Evolutionary conservation across 1,140 invertebrate genomes (phyloP), one percentile per base, ranked within the genome.

Genomic region (Leptinotarsa lineolata): DNA sequence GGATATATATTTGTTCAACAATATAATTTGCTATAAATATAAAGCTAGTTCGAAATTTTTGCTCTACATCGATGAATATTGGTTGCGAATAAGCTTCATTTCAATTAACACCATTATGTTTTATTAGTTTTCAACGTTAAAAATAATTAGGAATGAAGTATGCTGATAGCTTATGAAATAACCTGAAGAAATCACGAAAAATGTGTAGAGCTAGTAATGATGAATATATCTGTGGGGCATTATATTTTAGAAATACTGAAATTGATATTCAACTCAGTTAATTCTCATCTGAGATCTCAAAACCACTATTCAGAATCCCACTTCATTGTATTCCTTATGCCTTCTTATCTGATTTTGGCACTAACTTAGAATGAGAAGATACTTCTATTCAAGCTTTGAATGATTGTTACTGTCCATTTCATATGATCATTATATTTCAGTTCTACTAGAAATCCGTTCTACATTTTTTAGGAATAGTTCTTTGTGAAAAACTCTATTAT

Each of bases 341-440:
- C 54, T 68, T 68, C 15, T 69, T 22, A 69, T 46, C 68, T 58
- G 59, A 54, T 46, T 69, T 69, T 48, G 68, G 68, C 68, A 46
- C 48, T 60, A 59, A 69, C 15, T 69, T 22, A 59, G 18, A 16
- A 48, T 44, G 46, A 39, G 48, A n/a, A 18, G 30, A 58, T 60
- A 69, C 68, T 59, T 39, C 59, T n/a, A 21, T n/a, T 30, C 20
- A 24, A 69, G 39, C 67, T 68, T 68, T 68, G 48, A 58, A 58
- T 48, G 46, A 66, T 69, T 69, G 54, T 69, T 69, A 59, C 58
- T 46, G 54, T 69, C 68, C 68, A 69, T 21, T 69, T 69, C 59
- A 58, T 69, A 54, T 65, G 24, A 30, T 65, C 16, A 65, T 39
- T 24, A 61, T 65, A 54, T 54, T 54, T 54, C n/a, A 39, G 48